Evolutionary conservation across 1,140 invertebrate genomes (phyloP), one percentile per base, ranked within the genome.

Genomic region (Charaxes varanes): DNA sequence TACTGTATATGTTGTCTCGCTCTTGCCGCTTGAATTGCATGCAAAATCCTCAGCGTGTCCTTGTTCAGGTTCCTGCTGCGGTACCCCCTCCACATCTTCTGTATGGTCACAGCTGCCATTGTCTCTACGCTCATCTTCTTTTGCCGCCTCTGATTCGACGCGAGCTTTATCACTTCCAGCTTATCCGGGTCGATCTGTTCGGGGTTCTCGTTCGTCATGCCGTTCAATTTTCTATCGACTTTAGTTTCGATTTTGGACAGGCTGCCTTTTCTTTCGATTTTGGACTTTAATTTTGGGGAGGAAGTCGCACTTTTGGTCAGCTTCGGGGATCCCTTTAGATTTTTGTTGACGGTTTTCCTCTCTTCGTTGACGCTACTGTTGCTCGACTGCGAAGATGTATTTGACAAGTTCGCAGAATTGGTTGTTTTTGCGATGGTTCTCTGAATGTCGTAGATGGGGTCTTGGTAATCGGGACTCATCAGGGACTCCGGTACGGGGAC

Each of bases 1-100:
- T 83, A 93, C 92, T 94, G 88, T 53, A 97, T 94, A 68, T 96
- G 94, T 61, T 95, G 92, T 60, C 95, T 90, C 4, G 93, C 92
- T 55, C 94, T 86, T 35, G 91, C 88, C 41, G 90, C 90, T 54
- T 95, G 90, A 3, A 96, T 89, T 14, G 92, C 91, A 56, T 94
- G 93, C 87, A 67, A 91, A 83, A 69, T 91, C 87, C 31, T 89
- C 86, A 81, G 52, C 2, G 93, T 91, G 62, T 91, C 89, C 52
- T 88, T 89, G 62, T 94, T 89, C 3, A 92, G 82, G 54, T 95
- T 93, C 51, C 94, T 84, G 10, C 93, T 91, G 24, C 90, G 87
- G 78, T 94, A 96, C 0, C 95, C 94, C 22, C 94, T 80, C 95
- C 95, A 97, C 67, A 92, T 89, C 66, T 91, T 91, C 82, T 97